These are phyloP conservation scores for Drosophila quadrilineata DNA, from an alignment of 1,140 invertebrate species.

Conservation along the genomic window DNA sequence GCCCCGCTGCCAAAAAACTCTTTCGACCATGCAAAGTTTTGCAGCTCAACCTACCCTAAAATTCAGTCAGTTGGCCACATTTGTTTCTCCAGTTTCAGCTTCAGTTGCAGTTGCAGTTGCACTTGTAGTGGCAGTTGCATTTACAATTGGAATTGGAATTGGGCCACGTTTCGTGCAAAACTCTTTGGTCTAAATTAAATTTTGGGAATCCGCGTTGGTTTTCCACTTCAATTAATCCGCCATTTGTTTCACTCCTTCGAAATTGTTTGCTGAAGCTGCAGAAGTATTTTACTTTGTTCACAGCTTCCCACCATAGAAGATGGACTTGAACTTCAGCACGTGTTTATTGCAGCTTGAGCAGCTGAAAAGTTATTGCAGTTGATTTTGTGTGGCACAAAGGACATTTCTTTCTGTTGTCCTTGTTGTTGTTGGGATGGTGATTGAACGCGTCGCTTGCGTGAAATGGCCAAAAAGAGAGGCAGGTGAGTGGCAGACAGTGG, in stretches of 20 bases:
- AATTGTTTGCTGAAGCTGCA: background rate
- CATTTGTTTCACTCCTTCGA: background rate
- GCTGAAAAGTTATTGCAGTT: conserved; percentile 2
- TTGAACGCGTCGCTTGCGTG: conserved; percentile 28
- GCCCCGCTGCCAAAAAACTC: too few species aligned
- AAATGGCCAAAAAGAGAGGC: conserved; percentile 16
- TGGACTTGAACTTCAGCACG: conserved; percentile 24
- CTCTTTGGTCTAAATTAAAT: conserved; percentile 37
- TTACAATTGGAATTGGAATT: too few species aligned
- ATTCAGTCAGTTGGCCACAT: conserved; percentile 19
- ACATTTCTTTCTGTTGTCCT: conserved; percentile 2
- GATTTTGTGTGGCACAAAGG: background rate
- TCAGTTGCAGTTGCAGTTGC: background rate
- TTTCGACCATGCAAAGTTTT: conserved; percentile 28
- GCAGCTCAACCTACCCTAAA: conserved; percentile 19
- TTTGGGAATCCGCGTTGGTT: conserved; percentile 26
- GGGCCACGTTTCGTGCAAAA: too few species aligned
- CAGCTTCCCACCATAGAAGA: too few species aligned
- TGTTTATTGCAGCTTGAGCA: conserved; percentile 1
- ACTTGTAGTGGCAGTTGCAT: background rate
- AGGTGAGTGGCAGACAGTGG: conserved; percentile 25
- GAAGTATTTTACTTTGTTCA: too few species aligned
- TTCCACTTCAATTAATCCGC: conserved; percentile 26
- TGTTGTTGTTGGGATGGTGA: conserved; percentile 15
- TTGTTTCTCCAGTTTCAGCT: conserved; percentile 22